Base-by-base conservation (phyloP, 1,140 invertebrate genomes). In the Aethina tumida region DNA sequence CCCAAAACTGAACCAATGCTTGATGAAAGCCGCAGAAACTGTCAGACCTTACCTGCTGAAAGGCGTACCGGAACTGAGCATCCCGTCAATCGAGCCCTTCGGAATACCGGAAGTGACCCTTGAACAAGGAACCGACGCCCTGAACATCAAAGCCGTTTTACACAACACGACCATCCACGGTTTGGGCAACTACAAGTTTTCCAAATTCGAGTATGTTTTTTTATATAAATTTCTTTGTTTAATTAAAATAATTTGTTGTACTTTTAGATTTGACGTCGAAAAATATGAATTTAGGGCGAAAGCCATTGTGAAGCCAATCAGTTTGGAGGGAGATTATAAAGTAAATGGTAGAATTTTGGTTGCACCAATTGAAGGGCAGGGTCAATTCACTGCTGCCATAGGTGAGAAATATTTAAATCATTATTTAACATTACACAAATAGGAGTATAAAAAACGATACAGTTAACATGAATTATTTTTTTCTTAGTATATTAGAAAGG, bases 21-120 rank as follows among this genome's bases (percentile, higher is more conserved):
- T 79, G 0, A 12, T 76, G 16, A 58, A 73, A 22, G 70, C 72
- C 28, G 55, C 80, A 1, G 69, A 78, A 41, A 56, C 53, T 1
- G 54, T 79, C 12, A 70, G 67, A 35, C 74, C 76, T 0, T 67
- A 69, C 34, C 55, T 82, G 9, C 52, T 63, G 2, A 69, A 71
- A 33, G 79, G 79, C 2, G 71, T 80, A 6, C 73, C 75, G 0
- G 68, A 76, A 39, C 60, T 80, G 15, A 73, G 74, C 43, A 54
- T 81, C 1, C 79, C 79, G 0, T 47, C 74, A 0, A 48, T 79
- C 17, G 79, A 82, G 41, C 79, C 79, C 0, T 65, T 81, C 26
- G 50, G 58, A 2, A 66, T 83, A 4, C 75, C 75, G 0, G 69
- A 73, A 1, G 59, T 80, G 22, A 69, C 70, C 15, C 59, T 83